phyloP scores from a whole-genome alignment of 2,888 invertebrate species.

The Hermaeophaga mercurialis region DNA sequence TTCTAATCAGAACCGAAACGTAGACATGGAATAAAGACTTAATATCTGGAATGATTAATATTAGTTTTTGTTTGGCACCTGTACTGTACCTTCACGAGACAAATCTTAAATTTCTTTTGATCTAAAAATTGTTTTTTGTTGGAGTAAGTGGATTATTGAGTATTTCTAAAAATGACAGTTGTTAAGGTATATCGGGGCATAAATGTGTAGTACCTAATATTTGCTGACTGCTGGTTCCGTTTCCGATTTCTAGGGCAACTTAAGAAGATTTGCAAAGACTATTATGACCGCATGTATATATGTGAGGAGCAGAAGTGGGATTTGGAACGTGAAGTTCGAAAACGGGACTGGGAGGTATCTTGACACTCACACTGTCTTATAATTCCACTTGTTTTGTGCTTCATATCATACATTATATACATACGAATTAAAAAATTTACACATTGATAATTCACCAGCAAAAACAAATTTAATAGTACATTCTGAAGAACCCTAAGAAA shows the following conservation, averaged over 20 bases:
- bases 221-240: constrained; percentile 56
- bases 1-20: too few species aligned
- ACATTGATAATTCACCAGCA: neutral
- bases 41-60: too few species aligned
- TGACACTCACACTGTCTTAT: constrained; percentile 33
- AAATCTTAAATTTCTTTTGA: too few species aligned
- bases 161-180: constrained; percentile 7
- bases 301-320: constrained; percentile 99
- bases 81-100: too few species aligned
- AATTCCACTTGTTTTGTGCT: constrained; percentile 45
- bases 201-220: constrained; percentile 22
- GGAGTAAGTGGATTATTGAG: too few species aligned
- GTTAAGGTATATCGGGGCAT: constrained; percentile 22
- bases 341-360: constrained; percentile 99
- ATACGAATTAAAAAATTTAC: constrained; percentile 6
- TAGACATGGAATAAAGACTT: too few species aligned
- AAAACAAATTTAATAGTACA: too few species aligned
- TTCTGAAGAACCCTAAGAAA: too few species aligned
- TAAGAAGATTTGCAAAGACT: constrained; percentile 93
- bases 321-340: constrained; percentile 99
- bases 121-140: too few species aligned
- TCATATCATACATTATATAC: constrained; percentile 44
- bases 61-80: too few species aligned
- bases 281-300: constrained; percentile 95
- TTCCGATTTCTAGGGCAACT: constrained; percentile 75